Percentiles rank a stretch among this genome's conserved stretches.
Evolutionary conservation across 2,888 invertebrate species (phyloP).

Genomic region (Gandaritis pyraliata): DNA sequence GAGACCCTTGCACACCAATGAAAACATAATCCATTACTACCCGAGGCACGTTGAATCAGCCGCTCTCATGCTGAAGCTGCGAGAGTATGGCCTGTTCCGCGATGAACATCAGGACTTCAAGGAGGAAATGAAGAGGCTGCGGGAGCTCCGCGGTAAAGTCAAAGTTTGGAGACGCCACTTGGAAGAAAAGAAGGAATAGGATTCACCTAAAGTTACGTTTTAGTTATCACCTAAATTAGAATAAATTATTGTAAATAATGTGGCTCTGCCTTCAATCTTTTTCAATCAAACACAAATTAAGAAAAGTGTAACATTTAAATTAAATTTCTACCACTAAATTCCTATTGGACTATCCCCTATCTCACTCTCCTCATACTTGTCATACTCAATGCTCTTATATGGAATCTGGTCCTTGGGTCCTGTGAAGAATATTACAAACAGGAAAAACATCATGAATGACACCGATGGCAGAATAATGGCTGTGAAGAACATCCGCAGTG

Average conservation of each 20-base stretch:
- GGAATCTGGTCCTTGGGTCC: conserved; percentile 35
- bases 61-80: conserved; percentile 87
- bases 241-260: conserved; percentile 17
- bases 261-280: not conserved
- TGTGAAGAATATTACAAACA: conserved; percentile 42
- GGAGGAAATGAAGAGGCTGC: conserved; percentile 92
- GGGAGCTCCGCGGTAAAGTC: conserved; percentile 91
- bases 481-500: conserved; percentile 35
- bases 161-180: conserved; percentile 81
- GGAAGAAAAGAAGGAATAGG: conserved; percentile 67
- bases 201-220: conserved; percentile 2
- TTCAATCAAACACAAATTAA: not conserved
- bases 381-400: conserved; percentile 33
- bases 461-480: conserved; percentile 43
- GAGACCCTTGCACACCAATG: conserved; percentile 89
- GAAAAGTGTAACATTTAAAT: conserved; percentile 16
- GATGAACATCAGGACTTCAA: conserved; percentile 96
- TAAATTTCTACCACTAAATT: conserved; percentile 24
- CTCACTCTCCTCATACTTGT: conserved; percentile 31
- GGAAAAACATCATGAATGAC: conserved; percentile 38
- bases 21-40: conserved; percentile 92
- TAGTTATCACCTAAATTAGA: conserved; percentile 16
- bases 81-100: conserved; percentile 91
- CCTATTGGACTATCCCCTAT: conserved; percentile 6
- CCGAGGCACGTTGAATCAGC: conserved; percentile 92